Conservation (phyloP, 2,797 vertebrate species). For the Lepilemur ruficaudatus region DNA sequence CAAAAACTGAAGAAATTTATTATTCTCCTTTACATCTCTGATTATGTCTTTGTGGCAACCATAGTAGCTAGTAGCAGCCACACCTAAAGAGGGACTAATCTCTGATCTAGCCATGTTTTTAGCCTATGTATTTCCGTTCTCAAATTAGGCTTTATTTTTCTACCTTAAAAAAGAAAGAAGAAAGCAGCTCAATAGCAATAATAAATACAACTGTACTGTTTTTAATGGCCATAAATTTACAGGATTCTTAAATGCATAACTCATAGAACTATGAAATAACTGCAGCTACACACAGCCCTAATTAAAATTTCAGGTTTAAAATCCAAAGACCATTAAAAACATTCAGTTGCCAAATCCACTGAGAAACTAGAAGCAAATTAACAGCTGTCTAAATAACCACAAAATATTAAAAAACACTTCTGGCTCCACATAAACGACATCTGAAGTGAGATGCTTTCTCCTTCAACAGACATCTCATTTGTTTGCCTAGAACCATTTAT, state of each 20-base stretch:
- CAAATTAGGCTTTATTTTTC: slow-evolving; percentile 2
- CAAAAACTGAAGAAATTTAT: slow-evolving; percentile 10
- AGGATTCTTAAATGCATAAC: slow-evolving; percentile 37
- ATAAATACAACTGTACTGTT: slow-evolving; percentile 24
- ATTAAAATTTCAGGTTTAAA: slow-evolving; percentile 50
- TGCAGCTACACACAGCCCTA: neutral
- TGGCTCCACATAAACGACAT: slow-evolving; percentile 79
- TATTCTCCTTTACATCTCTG: slow-evolving; percentile 12
- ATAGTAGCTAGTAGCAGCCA: neutral
- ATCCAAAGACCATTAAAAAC: slow-evolving; percentile 73
- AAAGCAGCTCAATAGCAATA: neutral
- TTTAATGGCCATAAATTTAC: slow-evolving; percentile 44
- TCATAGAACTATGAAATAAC: slow-evolving; percentile 35
- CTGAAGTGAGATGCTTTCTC: slow-evolving; percentile 74
- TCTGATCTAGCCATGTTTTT: neutral
- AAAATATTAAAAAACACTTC: slow-evolving; percentile 81
- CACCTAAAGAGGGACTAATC: neutral
- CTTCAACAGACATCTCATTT: slow-evolving; percentile 71
- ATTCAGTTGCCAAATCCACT: slow-evolving; percentile 77
- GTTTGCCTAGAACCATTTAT: slow-evolving; percentile 77
- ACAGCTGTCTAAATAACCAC: slow-evolving; percentile 85
- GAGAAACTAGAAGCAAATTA: slow-evolving; percentile 80
- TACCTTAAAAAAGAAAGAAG: neutral
- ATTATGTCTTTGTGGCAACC: neutral
- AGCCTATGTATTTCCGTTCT: neutral